A percentile compares a stretch with the other conserved stretches of the same genome.
Conservation (phyloP, 2,797 vertebrate genomes). For the Sebastes itinus region DNA sequence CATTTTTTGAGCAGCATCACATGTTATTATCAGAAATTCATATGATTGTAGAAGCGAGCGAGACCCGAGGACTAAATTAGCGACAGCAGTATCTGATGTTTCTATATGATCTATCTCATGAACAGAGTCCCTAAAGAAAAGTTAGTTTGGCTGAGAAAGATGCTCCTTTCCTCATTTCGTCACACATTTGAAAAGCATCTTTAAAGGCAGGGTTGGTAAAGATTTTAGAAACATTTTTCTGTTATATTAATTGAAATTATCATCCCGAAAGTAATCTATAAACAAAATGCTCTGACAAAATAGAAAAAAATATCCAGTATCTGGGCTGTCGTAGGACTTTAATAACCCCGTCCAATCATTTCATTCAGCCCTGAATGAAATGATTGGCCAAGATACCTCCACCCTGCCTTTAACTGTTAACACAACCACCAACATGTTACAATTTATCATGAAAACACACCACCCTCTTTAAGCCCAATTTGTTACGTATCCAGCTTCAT, state of each 20-base stretch:
- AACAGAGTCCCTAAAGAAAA: not conserved
- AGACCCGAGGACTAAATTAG: not conserved
- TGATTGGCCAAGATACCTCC: too few relatives aligned
- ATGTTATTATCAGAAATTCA: conserved; percentile 7
- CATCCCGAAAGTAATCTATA: too few relatives aligned
- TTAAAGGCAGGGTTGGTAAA: too few relatives aligned
- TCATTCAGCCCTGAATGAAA: too few relatives aligned
- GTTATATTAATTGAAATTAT: too few relatives aligned
- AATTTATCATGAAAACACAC: not conserved
- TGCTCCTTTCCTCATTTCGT: not conserved
- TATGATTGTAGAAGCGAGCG: not conserved
- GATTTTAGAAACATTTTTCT: too few relatives aligned
- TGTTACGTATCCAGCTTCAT: not conserved
- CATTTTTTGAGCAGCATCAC: conserved; percentile 7
- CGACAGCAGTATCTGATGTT: not conserved
- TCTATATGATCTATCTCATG: not conserved
- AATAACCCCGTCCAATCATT: too few relatives aligned
- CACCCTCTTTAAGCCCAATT: not conserved
- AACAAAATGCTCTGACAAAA: too few relatives aligned
- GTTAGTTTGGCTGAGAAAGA: not conserved
- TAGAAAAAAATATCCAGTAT: too few relatives aligned
- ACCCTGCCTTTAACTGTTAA: not conserved
- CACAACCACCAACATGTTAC: not conserved
- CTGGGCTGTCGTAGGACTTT: too few relatives aligned
- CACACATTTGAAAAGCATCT: not conserved